phyloP scores from a whole-genome alignment of 2,113 vertebrate species.

The Willisornis vidua region DNA sequence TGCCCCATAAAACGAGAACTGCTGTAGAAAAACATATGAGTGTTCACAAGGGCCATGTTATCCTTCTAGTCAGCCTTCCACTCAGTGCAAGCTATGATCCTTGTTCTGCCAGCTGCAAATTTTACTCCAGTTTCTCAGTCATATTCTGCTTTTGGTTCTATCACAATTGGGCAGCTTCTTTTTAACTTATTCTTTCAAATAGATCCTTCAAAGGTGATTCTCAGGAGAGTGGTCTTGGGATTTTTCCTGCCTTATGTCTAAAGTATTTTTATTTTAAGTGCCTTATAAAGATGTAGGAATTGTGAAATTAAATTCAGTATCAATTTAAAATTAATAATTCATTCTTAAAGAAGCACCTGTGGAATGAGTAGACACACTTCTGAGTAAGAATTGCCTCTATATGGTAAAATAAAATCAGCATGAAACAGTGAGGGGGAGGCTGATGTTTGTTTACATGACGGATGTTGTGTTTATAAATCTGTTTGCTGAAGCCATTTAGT shows the following conservation, averaged over 20 bases:
- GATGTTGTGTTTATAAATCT: neutral
- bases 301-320: neutral
- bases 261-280: neutral
- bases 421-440: neutral
- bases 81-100: neutral
- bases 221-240: neutral
- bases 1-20: neutral
- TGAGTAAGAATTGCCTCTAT: neutral
- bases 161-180: neutral
- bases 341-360: neutral
- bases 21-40: accelerated
- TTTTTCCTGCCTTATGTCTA: neutral
- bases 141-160: neutral
- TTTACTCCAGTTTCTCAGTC: neutral
- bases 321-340: neutral
- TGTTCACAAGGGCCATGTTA: neutral
- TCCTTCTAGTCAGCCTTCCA: neutral
- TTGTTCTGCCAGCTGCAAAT: neutral
- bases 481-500: neutral
- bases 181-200: neutral
- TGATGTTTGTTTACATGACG: neutral
- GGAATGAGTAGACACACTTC: neutral
- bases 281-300: neutral
- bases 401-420: neutral
- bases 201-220: neutral